Conservation (phyloP, 2,888 invertebrate genomes). For the Phrixothrix hirtus region DNA sequence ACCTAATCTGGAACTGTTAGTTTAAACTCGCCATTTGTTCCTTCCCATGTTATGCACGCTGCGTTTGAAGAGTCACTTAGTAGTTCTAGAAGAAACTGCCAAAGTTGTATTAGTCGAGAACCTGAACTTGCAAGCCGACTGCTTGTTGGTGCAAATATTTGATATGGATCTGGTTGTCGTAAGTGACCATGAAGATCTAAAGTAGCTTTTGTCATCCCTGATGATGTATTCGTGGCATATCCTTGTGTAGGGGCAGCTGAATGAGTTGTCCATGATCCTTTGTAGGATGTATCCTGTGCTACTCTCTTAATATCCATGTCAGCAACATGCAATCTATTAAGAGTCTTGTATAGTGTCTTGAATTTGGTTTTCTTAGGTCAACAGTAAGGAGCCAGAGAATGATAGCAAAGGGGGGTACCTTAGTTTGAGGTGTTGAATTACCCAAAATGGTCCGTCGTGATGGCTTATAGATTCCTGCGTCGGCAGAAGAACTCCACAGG, state of each 20-base stretch:
- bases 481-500: too few species aligned
- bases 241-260: constrained; percentile 78
- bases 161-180: constrained; percentile 97
- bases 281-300: constrained; percentile 87
- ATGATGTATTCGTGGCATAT: constrained; percentile 80
- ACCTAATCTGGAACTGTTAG: constrained; percentile 98
- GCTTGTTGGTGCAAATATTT: constrained; percentile 96
- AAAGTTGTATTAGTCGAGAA: constrained; percentile 98
- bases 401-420: too few species aligned
- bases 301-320: too few species aligned
- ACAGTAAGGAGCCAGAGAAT: too few species aligned
- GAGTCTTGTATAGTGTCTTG: too few species aligned
- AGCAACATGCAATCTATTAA: too few species aligned
- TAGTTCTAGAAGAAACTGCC: constrained; percentile 98
- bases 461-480: too few species aligned
- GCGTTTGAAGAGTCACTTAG: constrained; percentile 94
- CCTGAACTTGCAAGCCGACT: constrained; percentile 95
- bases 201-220: constrained; percentile 79
- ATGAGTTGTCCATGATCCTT: constrained; percentile 83
- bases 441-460: too few species aligned
- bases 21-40: constrained; percentile 98
- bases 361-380: too few species aligned
- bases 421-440: too few species aligned
- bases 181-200: constrained; percentile 88
- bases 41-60: constrained; percentile 98